phyloP scores from a whole-genome alignment of 1,140 invertebrate species.

The Trinorchestia longiramus region DNA sequence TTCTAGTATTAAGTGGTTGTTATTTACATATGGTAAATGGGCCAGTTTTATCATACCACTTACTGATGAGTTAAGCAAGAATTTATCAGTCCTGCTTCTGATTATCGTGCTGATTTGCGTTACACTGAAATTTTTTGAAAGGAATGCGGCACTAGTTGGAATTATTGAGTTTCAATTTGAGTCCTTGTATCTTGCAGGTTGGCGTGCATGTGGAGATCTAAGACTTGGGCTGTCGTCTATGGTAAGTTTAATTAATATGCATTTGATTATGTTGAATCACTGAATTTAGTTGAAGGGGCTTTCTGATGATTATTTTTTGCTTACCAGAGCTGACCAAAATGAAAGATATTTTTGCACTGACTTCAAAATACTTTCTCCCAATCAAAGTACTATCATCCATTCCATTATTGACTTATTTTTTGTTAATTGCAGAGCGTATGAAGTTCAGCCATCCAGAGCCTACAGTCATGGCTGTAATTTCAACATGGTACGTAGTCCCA shows the following conservation, averaged over 20 bases:
- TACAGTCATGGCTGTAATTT: too few species aligned
- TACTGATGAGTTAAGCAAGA: not conserved
- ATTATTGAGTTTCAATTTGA: not conserved
- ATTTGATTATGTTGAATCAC: not conserved
- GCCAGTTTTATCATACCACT: not conserved
- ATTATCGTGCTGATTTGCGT: not conserved
- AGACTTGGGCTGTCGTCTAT: not conserved
- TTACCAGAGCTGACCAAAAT: not conserved
- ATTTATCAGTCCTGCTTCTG: constrained; percentile 36
- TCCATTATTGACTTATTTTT: too few species aligned
- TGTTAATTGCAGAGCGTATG: too few species aligned
- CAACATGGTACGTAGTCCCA: too few species aligned
- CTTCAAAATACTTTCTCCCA: too few species aligned
- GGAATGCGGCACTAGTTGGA: too few species aligned
- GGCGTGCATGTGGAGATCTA: not conserved
- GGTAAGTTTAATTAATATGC: not conserved
- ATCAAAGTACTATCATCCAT: too few species aligned
- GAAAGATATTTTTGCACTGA: not conserved
- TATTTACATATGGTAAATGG: not conserved
- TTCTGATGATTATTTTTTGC: not conserved
- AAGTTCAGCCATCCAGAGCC: too few species aligned
- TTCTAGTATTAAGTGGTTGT: not conserved
- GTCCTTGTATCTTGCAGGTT: not conserved
- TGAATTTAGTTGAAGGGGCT: too few species aligned
- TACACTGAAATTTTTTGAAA: not conserved